These are phyloP conservation scores for Bhutanitis thaidina DNA, from an alignment of 2,888 invertebrate species.

Conservation along the genomic window DNA sequence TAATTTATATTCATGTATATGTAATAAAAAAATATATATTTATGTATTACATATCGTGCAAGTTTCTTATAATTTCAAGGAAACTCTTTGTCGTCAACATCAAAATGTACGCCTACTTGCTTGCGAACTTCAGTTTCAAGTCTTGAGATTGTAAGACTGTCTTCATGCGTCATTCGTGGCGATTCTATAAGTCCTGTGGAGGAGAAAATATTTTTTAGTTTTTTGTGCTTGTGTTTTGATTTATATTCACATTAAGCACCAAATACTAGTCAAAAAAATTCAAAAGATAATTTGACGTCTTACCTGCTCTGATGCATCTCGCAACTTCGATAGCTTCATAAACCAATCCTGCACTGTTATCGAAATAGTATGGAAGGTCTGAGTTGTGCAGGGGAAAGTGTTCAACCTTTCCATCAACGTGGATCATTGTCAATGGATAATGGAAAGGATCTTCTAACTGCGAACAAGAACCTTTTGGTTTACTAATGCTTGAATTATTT, in stretches of 20 bases:
- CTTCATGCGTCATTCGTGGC: constrained; percentile 81
- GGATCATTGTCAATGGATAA: constrained; percentile 81
- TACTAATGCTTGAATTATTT: too few species aligned
- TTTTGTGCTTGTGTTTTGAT: too few species aligned
- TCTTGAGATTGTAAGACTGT: constrained; percentile 84
- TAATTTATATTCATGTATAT: too few species aligned
- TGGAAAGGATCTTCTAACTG: constrained; percentile 78
- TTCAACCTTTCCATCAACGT: constrained; percentile 74
- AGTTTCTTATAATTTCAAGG: neutral
- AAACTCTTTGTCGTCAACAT: constrained; percentile 65
- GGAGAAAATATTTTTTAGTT: constrained; percentile 12
- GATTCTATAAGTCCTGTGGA: constrained; percentile 82
- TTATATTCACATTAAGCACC: too few species aligned
- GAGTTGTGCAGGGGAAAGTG: constrained; percentile 81
- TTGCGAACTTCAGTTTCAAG: constrained; percentile 85
- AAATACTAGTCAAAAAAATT: neutral
- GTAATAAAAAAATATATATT: too few species aligned
- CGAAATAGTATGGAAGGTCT: constrained; percentile 76
- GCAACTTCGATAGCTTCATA: constrained; percentile 88
- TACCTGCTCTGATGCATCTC: constrained; percentile 81
- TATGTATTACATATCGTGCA: neutral
- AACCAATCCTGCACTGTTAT: constrained; percentile 84
- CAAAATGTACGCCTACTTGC: constrained; percentile 82
- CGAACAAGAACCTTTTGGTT: too few species aligned
- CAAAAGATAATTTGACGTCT: neutral